Base-by-base conservation (phyloP, 2,797 vertebrate genomes). In the Numenius phaeopus region DNA sequence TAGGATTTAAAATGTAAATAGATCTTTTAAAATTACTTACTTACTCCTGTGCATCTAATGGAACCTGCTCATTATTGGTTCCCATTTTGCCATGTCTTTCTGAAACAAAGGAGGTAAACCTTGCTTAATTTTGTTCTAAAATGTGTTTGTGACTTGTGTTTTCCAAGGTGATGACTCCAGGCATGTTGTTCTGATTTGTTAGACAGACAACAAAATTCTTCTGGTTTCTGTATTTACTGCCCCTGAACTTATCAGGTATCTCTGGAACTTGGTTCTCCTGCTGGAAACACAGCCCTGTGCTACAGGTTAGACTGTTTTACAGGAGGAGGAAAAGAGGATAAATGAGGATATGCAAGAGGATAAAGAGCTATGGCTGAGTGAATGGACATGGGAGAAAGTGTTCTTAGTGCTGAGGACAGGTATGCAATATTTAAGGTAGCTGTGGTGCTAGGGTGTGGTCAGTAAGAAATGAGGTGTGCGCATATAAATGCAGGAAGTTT, bases 1-100 rank as follows among this genome's bases (percentile, higher is more conserved):
- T 49, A 39, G 89, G 62, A 69, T 94, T 77, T 85, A 71, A 85
- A 91, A 91, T 89, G 52, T 87, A 92, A 93, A 65, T 87, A 42
- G 44, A 24, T 58, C 6, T 47, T 86, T 73, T 87, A 11, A 62
- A 94, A 58, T 73, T 13, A 29, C 54, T 55, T 89, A 47, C 27
- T 71, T 57, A 14, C 23, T 87, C 42, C 47, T 66, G 15, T 82
- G 72, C 40, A 40, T 80, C 40, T 54, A 21, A 34, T 90, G 62
- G 52, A 70, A 49, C 62, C 29, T 87, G 30, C 11, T 15, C 16
- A 3, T 16, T 40, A 9, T 21, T 77, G n/a, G 5, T 52, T 80
- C n/a, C 66, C 7, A 1, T 29, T 66, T 85, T 61, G 54, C 32
- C 67, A 8, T 37, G 3, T 20, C 34, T 40, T 77, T 42, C 70